Evolutionary conservation across 2,113 vertebrate genomes (phyloP).

Genomic region (Python bivittatus): DNA sequence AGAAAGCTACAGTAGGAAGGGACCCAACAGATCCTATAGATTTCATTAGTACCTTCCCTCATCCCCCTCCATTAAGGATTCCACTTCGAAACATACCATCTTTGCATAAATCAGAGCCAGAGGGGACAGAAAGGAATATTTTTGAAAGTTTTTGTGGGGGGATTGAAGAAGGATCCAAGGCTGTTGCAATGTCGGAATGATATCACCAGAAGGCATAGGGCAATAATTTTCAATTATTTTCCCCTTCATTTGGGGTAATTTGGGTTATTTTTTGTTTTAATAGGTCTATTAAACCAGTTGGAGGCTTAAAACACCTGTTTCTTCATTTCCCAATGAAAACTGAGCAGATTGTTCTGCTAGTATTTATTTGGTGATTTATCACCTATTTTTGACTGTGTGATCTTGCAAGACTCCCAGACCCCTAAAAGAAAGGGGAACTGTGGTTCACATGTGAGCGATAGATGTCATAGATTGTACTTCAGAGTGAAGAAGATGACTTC

Average conservation of each 20-base stretch:
- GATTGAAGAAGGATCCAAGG: background rate
- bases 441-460: background rate
- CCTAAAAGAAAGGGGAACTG: background rate
- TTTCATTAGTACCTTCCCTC: background rate
- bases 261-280: background rate
- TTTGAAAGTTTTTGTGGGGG: background rate
- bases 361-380: background rate
- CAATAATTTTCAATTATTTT: background rate
- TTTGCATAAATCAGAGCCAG: background rate
- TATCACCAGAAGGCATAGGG: background rate
- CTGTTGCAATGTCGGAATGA: background rate
- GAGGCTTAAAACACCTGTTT: background rate
- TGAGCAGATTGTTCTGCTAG: background rate
- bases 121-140: background rate
- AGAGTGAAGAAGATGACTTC: background rate
- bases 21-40: background rate
- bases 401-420: background rate
- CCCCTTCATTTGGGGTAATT: background rate
- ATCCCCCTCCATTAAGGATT: background rate
- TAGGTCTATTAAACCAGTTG: background rate
- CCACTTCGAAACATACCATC: background rate
- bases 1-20: background rate
- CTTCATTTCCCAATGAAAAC: background rate
- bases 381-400: background rate
- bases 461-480: background rate